A percentile compares a stretch with the other conserved stretches of the same genome.
Conservation (phyloP, 92 coral and sea anemone species). For the Epizoanthus stellaris region DNA sequence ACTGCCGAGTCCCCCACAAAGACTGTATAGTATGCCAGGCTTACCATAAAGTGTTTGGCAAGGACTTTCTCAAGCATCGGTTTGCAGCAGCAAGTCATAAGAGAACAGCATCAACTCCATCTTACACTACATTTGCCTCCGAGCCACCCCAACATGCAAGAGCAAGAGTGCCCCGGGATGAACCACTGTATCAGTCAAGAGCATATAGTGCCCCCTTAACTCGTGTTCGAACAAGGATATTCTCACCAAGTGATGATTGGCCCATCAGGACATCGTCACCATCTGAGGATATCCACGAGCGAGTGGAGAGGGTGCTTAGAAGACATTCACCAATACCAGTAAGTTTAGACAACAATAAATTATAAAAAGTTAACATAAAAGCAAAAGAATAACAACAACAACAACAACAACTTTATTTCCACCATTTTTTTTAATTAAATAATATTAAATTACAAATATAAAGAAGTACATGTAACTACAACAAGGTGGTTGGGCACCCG, state of each 20-base stretch:
- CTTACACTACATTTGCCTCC: constrained; percentile 70
- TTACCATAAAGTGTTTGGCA: constrained; percentile 92
- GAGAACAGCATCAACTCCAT: constrained; percentile 81
- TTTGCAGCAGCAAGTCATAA: constrained; percentile 74
- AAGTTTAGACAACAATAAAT: constrained; percentile 13
- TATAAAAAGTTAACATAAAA: no score
- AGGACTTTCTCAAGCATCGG: constrained; percentile 86
- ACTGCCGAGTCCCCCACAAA: constrained; percentile 93
- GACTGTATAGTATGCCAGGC: constrained; percentile 98
- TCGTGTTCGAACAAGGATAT: constrained; percentile 62
- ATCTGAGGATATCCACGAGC: constrained; percentile 78
- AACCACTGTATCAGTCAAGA: constrained; percentile 78
- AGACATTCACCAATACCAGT: constrained; percentile 48
- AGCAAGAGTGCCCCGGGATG: constrained; percentile 76
- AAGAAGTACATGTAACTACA: no score
- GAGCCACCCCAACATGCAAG: constrained; percentile 75
- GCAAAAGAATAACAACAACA: no score
- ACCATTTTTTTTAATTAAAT: no score
- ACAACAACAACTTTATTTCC: no score
- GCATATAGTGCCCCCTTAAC: constrained; percentile 96
- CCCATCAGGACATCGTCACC: constrained; percentile 64
- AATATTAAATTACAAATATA: no score
- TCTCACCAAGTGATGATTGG: constrained; percentile 57
- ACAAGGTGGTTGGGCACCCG: no score
- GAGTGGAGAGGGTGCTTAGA: constrained; percentile 69